A percentile compares a stretch with the other conserved stretches of the same genome.
Conservation (phyloP, 2,113 vertebrate species). For the Onychorhynchus coronatus region DNA sequence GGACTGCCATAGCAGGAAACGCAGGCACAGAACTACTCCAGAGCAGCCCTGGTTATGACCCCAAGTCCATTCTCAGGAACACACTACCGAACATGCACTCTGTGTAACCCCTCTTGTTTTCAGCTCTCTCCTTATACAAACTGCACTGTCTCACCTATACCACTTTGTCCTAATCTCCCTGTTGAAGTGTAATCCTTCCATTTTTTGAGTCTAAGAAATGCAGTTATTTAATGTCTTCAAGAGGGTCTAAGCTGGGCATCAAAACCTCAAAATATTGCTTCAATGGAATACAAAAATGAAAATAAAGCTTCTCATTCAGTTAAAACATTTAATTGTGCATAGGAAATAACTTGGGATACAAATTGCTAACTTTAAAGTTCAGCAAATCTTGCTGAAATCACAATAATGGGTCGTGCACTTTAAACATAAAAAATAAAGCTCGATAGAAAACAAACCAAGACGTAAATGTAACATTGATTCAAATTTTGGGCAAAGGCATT, state of each 20-base stretch:
- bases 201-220: not conserved
- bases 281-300: not conserved
- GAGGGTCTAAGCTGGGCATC: not conserved
- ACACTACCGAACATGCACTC: not conserved
- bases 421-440: not conserved
- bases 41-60: not conserved
- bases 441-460: not conserved
- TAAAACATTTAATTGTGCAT: not conserved
- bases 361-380: not conserved
- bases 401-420: not conserved
- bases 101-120: conserved; percentile 20
- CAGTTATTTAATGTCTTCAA: conserved; percentile 15
- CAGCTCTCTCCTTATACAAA: conserved; percentile 25
- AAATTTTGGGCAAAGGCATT: not conserved
- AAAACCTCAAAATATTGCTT: not conserved
- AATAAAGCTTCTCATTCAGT: not conserved
- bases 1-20: not conserved
- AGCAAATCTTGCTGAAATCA: not conserved
- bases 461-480: not conserved
- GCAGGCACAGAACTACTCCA: not conserved
- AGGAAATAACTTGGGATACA: not conserved
- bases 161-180: not conserved
- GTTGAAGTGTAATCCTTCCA: not conserved
- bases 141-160: not conserved
- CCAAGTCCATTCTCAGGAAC: not conserved